Percentiles rank a stretch among this genome's conserved stretches.
These are phyloP conservation scores for Megathymus violae DNA, from an alignment of 1,140 invertebrate species.

Conservation along the genomic window DNA sequence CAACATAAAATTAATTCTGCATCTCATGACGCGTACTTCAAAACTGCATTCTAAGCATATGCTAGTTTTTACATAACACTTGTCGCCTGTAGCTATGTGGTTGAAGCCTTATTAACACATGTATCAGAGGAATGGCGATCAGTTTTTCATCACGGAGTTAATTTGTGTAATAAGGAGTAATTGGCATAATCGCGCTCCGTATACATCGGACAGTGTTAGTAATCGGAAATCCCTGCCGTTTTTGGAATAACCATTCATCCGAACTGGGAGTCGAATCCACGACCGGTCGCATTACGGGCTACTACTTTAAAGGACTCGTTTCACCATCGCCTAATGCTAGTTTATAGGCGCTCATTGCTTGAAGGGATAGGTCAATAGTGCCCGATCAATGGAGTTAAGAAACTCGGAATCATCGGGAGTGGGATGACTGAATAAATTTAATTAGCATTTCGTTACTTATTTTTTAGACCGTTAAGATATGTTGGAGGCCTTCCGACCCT, in stretches of 20 bases:
- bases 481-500: too few species aligned
- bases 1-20: conserved; percentile 5
- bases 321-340: not conserved
- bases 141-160: conserved; percentile 21
- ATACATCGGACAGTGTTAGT: conserved; percentile 7
- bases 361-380: not conserved
- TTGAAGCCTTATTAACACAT: conserved; percentile 19
- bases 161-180: conserved; percentile 29
- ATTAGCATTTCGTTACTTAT: too few species aligned
- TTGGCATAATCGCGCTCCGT: conserved; percentile 22
- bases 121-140: conserved; percentile 9
- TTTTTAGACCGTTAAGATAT: too few species aligned
- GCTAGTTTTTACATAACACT: conserved; percentile 20
- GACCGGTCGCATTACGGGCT: conserved; percentile 22
- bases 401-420: too few species aligned
- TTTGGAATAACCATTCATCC: conserved; percentile 31
- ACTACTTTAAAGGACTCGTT: conserved; percentile 10
- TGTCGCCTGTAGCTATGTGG: conserved; percentile 23
- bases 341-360: not conserved
- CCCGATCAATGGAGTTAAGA: too few species aligned
- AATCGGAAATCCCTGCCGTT: conserved; percentile 30
- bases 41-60: conserved; percentile 20
- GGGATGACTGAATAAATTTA: too few species aligned
- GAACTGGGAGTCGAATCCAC: conserved; percentile 19
- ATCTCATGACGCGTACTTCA: conserved; percentile 5